phyloP scores from a whole-genome alignment of 2,113 vertebrate species.

The Pyrgilauda ruficollis region DNA sequence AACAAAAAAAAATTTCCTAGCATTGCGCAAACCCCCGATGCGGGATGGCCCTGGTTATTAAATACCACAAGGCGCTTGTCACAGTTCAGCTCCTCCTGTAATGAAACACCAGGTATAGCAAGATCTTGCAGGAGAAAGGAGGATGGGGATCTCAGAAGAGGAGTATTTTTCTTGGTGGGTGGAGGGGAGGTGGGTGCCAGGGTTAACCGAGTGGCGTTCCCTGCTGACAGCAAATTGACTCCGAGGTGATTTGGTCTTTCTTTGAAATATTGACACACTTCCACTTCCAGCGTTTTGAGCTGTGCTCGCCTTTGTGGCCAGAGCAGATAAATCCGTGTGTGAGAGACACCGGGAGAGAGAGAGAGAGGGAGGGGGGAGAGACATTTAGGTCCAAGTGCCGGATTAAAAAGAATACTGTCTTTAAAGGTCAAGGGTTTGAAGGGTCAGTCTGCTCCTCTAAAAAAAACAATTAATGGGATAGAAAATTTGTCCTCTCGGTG shows the following conservation, averaged over 20 bases:
- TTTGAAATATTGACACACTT: constrained; percentile 74
- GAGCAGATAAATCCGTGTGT: constrained; percentile 49
- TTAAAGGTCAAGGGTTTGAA: constrained; percentile 91
- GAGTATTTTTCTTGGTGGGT: constrained; percentile 63
- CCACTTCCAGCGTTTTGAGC: constrained; percentile 43
- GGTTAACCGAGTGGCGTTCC: constrained; percentile 65
- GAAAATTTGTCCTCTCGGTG: constrained; percentile 90
- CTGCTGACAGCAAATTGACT: constrained; percentile 71
- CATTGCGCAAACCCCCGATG: constrained; percentile 32
- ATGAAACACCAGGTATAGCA: constrained; percentile 72
- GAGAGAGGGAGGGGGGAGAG: neutral
- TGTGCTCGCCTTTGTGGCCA: constrained; percentile 44
- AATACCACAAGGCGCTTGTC: constrained; percentile 68
- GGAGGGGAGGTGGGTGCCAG: constrained; percentile 18
- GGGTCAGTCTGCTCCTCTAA: constrained; percentile 84
- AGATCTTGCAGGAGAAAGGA: constrained; percentile 50
- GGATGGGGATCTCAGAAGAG: constrained; percentile 40
- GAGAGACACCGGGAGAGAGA: constrained; percentile 40
- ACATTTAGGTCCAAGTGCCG: constrained; percentile 63
- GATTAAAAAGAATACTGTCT: constrained; percentile 78
- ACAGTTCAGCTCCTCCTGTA: constrained; percentile 70
- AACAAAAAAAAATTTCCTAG: neutral
- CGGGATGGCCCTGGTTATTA: constrained; percentile 62
- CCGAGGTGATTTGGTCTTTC: constrained; percentile 64
- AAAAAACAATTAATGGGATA: constrained; percentile 91